These are phyloP conservation scores for Hydroisotoma schaefferi DNA, from an alignment of 2,888 invertebrate species.

Conservation along the genomic window DNA sequence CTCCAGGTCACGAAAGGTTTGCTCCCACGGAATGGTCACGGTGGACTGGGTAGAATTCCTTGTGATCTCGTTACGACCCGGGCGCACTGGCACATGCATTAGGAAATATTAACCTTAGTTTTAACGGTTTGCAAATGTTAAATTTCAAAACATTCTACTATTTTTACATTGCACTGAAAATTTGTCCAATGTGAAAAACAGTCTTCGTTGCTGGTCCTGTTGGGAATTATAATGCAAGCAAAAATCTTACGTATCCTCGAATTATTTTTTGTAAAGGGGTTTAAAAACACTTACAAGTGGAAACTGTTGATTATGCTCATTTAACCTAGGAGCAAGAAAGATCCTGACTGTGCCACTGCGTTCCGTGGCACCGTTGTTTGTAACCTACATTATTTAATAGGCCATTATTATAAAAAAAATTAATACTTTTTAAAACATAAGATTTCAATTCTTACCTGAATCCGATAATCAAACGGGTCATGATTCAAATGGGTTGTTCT, in stretches of 20 bases:
- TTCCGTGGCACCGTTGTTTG: constrained; percentile 51
- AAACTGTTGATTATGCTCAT: constrained; percentile 65
- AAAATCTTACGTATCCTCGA: too few relatives aligned
- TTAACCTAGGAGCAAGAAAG: constrained; percentile 64
- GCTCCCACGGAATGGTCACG: constrained; percentile 77
- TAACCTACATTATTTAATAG: constrained; percentile 42
- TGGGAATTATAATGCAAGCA: too few relatives aligned
- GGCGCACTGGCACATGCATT: constrained; percentile 57
- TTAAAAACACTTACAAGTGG: constrained; percentile 52
- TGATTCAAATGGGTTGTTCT: constrained; percentile 49
- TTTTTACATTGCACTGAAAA: constrained; percentile 62
- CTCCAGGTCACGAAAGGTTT: constrained; percentile 63
- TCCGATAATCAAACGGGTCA: constrained; percentile 49
- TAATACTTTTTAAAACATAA: not conserved
- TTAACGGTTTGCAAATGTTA: not conserved
- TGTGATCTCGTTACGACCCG: constrained; percentile 60
- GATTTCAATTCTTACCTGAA: constrained; percentile 37
- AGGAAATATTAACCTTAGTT: not conserved
- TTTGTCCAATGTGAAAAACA: constrained; percentile 72
- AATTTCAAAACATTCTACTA: not conserved
- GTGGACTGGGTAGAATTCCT: constrained; percentile 68
- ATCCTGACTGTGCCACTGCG: constrained; percentile 65
- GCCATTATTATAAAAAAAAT: not conserved
- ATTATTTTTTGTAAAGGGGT: too few relatives aligned
- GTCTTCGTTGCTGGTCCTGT: constrained; percentile 59